Evolutionary conservation across 2,888 invertebrate genomes (phyloP), one percentile per base, ranked within the genome.

Genomic region (Dolomedes plantarius): DNA sequence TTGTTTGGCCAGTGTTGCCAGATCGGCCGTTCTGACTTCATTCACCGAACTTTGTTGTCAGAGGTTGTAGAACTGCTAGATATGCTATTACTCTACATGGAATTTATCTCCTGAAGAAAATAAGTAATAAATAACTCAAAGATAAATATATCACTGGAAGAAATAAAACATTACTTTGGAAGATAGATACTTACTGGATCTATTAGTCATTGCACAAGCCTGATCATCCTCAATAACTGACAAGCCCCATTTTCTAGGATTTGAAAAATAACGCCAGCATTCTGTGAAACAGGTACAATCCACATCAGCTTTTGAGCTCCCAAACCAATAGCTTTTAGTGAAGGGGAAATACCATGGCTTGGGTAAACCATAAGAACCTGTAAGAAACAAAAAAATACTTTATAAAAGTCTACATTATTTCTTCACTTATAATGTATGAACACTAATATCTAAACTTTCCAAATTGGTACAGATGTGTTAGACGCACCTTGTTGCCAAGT

Each of bases 331-430:
- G 0, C 91, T 90, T 75, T 90, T 90, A 78, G 91, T 92, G 88
- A 93, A 89, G 19, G 92, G 92, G 90, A 94, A 94, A 90, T 94
- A 93, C 92, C 93, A 94, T 6, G 92, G 92, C 85, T 92, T 91
- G 0, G 93, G 92, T 31, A 94, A 91, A 11, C 94, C 94, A 89
- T 90, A 91, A 88, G 91, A 90, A 89, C 94, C 94, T 90, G 39
- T n/a, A n/a, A n/a, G 9, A 13, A 27, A 74, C n/a, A 19, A 65
- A 75, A 19, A 19, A 86, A 5, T 9, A 31, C n/a, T n/a, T n/a
- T 39, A 39, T 7, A 27, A 28, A 72, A 29, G 7, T 19, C 39
- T 23, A 71, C 9, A 5, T 16, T 11, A 9, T 19, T n/a, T 41
- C 13, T 41, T 16, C 0, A 41, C 16, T 41, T 1, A 41, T 27